Percentiles rank a stretch among this genome's conserved stretches.
phyloP scores from a whole-genome alignment of 2,888 invertebrate genomes.

The Nezara viridula region DNA sequence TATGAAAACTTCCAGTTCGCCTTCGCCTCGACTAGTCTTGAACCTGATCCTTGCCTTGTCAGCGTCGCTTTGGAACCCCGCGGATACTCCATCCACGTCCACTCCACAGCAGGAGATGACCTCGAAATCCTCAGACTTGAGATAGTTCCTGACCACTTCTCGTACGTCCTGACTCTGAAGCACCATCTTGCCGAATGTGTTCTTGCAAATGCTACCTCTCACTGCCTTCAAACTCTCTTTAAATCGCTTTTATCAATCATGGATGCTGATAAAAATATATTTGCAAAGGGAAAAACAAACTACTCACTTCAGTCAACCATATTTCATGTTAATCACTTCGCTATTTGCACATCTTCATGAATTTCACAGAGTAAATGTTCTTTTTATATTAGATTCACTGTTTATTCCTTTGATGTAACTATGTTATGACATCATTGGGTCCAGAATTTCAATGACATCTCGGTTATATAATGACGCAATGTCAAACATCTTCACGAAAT shows the following conservation, averaged over 20 bases:
- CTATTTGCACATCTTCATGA: background rate
- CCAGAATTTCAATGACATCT: background rate
- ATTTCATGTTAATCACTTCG: background rate
- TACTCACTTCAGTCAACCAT: background rate
- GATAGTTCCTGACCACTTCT: background rate
- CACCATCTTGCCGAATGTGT: background rate
- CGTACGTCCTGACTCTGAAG: background rate
- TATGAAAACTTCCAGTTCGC: slow-evolving; percentile 10
- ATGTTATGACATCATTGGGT: background rate
- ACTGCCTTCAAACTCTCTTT: background rate
- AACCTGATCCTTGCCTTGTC: background rate
- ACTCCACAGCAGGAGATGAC: background rate
- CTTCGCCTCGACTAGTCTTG: background rate
- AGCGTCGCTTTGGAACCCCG: background rate
- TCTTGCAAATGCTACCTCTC: background rate
- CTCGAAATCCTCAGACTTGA: background rate
- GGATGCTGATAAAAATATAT: background rate
- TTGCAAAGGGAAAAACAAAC: background rate
- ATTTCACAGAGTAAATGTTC: background rate
- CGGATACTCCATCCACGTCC: background rate
- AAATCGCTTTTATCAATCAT: background rate
- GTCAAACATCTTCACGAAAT: background rate
- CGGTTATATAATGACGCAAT: background rate
- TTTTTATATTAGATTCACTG: background rate
- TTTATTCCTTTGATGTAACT: too few relatives aligned